A percentile compares a stretch with the other conserved stretches of the same genome.
phyloP scores from a whole-genome alignment of 2,888 invertebrate species.

The Acleris laterana region DNA sequence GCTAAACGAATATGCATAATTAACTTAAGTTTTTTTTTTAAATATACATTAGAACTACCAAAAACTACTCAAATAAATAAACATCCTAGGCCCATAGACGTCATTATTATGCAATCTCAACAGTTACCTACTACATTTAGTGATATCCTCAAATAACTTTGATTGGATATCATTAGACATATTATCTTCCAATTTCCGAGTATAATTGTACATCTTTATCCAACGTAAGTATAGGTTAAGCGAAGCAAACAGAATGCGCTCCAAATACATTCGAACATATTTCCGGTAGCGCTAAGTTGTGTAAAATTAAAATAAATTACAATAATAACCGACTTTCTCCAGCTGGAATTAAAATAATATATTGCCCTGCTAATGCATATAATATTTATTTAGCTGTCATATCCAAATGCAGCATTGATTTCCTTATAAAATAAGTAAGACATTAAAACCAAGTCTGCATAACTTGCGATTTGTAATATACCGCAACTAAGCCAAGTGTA shows the following conservation, averaged over 20 bases:
- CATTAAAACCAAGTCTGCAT: too few relatives aligned
- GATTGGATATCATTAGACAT: too few relatives aligned
- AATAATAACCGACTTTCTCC: constrained; percentile 26
- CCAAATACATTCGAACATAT: constrained; percentile 19
- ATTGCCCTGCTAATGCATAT: constrained; percentile 13
- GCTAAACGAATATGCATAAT: too few relatives aligned
- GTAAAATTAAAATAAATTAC: constrained; percentile 28
- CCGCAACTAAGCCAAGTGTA: too few relatives aligned
- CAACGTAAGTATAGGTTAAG: not conserved
- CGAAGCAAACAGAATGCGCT: constrained; percentile 1
- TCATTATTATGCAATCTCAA: too few relatives aligned
- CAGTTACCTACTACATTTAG: too few relatives aligned
- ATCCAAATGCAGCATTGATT: not conserved
- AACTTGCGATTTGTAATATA: too few relatives aligned
- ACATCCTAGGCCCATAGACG: too few relatives aligned
- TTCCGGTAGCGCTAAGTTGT: constrained; percentile 28
- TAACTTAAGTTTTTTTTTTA: too few relatives aligned
- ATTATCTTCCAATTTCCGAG: not conserved
- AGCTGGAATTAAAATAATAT: constrained; percentile 16
- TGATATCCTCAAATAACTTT: too few relatives aligned
- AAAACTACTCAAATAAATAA: too few relatives aligned
- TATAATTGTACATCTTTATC: not conserved
- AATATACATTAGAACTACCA: too few relatives aligned
- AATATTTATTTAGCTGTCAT: constrained; percentile 3
- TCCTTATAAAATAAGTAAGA: not conserved